These are phyloP conservation scores for Colletes gigas DNA, from an alignment of 1,140 invertebrate genomes.

Conservation along the genomic window DNA sequence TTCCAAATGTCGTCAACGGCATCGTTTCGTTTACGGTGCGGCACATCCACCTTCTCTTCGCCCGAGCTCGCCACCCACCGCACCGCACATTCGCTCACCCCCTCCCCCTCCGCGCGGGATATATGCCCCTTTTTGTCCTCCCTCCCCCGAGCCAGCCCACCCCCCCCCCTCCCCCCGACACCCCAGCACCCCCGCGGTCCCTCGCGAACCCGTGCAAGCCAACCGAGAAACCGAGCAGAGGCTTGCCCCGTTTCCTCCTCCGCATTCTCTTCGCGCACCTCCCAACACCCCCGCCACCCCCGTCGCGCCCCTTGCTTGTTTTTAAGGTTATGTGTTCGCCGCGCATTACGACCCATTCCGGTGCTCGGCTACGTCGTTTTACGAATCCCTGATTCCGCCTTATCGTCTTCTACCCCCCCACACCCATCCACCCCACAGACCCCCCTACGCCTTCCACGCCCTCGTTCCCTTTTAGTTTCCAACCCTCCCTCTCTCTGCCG, in stretches of 20 bases:
- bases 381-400: constrained; percentile 70
- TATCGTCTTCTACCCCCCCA: constrained; percentile 40
- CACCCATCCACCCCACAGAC: constrained; percentile 1
- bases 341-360: constrained; percentile 72
- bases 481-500: neutral
- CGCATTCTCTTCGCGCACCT: constrained; percentile 19
- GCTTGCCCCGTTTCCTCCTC: constrained; percentile 44
- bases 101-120: constrained; percentile 26
- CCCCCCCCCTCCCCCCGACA: constrained; percentile 18
- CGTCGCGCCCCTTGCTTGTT: constrained; percentile 60
- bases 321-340: constrained; percentile 75
- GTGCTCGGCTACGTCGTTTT: constrained; percentile 60
- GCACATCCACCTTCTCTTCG: constrained; percentile 57
- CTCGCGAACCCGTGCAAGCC: constrained; percentile 47
- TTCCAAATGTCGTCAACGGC: constrained; percentile 80
- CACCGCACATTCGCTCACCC: neutral
- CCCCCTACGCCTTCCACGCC: neutral
- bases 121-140: constrained; percentile 38
- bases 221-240: constrained; percentile 42
- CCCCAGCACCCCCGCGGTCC: constrained; percentile 16
- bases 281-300: neutral
- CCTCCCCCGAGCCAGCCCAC: neutral
- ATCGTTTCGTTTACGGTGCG: constrained; percentile 78
- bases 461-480: constrained; percentile 21
- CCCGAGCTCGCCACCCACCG: constrained; percentile 40